Base-by-base conservation (phyloP, 2,113 vertebrate species). In the Pipa parva region DNA sequence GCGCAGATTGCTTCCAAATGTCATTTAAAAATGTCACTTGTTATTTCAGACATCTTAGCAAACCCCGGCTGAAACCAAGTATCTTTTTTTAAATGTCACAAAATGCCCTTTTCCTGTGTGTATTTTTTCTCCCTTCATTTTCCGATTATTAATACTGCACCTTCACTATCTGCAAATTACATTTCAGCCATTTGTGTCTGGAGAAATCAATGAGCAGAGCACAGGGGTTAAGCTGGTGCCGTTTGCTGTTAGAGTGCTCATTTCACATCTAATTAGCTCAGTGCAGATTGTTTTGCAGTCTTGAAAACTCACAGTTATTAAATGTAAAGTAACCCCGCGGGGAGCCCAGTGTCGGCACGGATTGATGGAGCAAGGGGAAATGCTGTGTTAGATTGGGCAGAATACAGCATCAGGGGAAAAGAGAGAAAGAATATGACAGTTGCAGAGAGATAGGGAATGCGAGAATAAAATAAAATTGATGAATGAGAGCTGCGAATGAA, bases 201-300 rank as follows among this genome's bases (percentile, higher is more conserved):
- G 20, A 49, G 46, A 67, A 58, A 59, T 49, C 21, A 57, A 56
- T 57, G 18, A 57, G 39, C 27, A 2, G 25, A 28, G 63, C 28
- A n/a, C n/a, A 36, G 22, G 57, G 54, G 54, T 46, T 67, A 46
- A 49, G 48, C 39, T 49, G 63, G 63, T 48, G 54, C 54, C 15
- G 27, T 12, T 36, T 31, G 28, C 29, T 27, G 57, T 58, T 58
- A 48, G 39, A 58, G 58, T 49, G 54, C 58, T 58, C 54, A 67
- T 67, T 67, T 67, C 63, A 67, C 63, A 67, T 67, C 63, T 67
- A 58, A 67, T 67, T 67, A 67, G 54, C 42, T 67, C 57, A 58
- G 28, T 20, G 52, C 63, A 36, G 39, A 58, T 58, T 67, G 27
- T 67, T 67, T 39, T 36, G 28, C 27, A 48, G 54, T 31, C 22